phyloP scores from a whole-genome alignment of 2,797 vertebrate species.

The Mus spretus region DNA sequence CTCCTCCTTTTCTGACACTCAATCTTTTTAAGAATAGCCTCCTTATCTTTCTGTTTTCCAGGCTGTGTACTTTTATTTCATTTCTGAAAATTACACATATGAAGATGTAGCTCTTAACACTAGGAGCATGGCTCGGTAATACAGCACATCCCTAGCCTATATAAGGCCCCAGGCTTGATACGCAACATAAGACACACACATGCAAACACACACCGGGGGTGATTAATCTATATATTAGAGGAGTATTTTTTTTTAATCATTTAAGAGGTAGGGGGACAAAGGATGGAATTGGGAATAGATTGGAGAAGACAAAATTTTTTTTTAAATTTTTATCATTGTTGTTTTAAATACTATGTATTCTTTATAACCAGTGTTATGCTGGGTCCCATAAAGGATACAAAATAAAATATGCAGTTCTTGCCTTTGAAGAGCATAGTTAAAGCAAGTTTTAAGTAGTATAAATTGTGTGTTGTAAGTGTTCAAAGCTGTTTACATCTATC shows the following conservation, averaged over 20 bases:
- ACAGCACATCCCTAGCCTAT: neutral
- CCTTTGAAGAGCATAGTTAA: conserved; percentile 10
- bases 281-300: neutral
- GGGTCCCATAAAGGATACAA: conserved; percentile 46
- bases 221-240: neutral
- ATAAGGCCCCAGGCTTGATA: neutral
- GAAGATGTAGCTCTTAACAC: neutral
- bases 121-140: neutral
- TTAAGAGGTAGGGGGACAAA: neutral
- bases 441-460: conserved; percentile 40
- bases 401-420: conserved; percentile 4
- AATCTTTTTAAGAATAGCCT: conserved; percentile 18
- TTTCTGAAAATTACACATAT: neutral
- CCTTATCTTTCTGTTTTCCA: conserved; percentile 42
- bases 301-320: conserved; percentile 36
- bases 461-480: conserved; percentile 2
- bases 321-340: conserved; percentile 59
- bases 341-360: conserved; percentile 46
- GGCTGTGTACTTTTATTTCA: neutral
- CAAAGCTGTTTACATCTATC: neutral
- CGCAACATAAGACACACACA: neutral
- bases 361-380: conserved; percentile 34
- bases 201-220: neutral
- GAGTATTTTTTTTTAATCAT: neutral
- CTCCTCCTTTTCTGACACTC: conserved; percentile 6